Conservation (phyloP, 2,888 invertebrate genomes). For the Tinea trinotella region DNA sequence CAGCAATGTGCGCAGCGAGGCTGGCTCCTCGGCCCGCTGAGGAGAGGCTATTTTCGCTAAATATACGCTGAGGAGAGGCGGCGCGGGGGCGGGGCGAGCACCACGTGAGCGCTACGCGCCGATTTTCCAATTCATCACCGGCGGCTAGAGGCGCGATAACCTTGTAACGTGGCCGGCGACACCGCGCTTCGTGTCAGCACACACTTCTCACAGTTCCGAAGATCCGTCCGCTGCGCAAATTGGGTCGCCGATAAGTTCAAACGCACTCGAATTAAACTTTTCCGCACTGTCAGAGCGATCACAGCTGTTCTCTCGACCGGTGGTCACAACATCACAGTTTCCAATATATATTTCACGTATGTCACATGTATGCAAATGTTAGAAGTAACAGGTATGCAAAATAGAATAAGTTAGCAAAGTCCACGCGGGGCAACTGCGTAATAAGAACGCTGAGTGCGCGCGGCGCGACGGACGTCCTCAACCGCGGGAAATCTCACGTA, state of each 20-base stretch:
- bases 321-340: conserved; percentile 13
- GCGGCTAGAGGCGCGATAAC: conserved; percentile 66
- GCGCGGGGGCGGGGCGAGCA: conserved; percentile 61
- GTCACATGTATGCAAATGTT: conserved; percentile 24
- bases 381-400: not conserved
- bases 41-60: conserved; percentile 72
- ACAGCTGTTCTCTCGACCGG: conserved; percentile 8
- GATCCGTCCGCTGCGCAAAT: conserved; percentile 28
- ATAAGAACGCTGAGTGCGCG: conserved; percentile 51
- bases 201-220: conserved; percentile 36
- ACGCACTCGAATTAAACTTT: conserved; percentile 10
- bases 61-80: conserved; percentile 55
- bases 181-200: conserved; percentile 49
- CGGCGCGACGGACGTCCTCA: conserved; percentile 48
- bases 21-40: conserved; percentile 60
- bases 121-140: conserved; percentile 72
- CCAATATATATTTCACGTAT: conserved; percentile 25
- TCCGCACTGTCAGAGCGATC: conserved; percentile 1
- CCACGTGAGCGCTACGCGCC: conserved; percentile 72
- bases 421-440: conserved; percentile 70
- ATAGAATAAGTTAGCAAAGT: conserved; percentile 29
- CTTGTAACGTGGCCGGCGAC: conserved; percentile 68
- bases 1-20: conserved; percentile 52
- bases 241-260: conserved; percentile 10
- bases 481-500: conserved; percentile 62